Conservation (phyloP, 2,113 vertebrate species). For the Poeciliopsis turrubarensis region DNA sequence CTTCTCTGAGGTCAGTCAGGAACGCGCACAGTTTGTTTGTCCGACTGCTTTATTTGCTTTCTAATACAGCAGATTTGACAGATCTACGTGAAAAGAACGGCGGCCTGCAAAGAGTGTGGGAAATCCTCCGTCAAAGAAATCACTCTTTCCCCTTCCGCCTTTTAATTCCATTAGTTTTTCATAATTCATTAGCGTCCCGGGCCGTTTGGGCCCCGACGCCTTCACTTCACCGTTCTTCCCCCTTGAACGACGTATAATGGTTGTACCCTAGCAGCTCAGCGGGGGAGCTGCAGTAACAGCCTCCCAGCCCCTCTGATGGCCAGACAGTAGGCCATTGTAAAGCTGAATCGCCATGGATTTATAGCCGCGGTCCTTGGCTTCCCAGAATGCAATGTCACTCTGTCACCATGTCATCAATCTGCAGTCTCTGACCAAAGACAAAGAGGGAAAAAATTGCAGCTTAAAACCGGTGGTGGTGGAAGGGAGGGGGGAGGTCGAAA, state of each 20-base stretch:
- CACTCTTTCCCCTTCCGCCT: conserved; percentile 24
- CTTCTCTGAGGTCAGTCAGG: conserved; percentile 64
- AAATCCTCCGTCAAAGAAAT: conserved; percentile 54
- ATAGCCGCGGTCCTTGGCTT: conserved; percentile 63
- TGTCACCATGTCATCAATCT: conserved; percentile 72
- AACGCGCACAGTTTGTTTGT: conserved; percentile 72
- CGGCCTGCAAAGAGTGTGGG: conserved; percentile 64
- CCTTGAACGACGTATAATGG: conserved; percentile 33
- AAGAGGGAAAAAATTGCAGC: conserved; percentile 29
- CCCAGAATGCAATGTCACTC: conserved; percentile 78
- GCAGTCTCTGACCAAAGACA: conserved; percentile 53
- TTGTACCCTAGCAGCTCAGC: conserved; percentile 49
- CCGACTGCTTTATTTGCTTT: conserved; percentile 69
- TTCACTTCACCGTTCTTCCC: conserved; percentile 18
- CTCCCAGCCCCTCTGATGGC: conserved; percentile 66
- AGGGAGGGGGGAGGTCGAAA: not conserved
- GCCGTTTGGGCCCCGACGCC: conserved; percentile 35
- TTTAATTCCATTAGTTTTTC: conserved; percentile 55
- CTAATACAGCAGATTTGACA: conserved; percentile 61
- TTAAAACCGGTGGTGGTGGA: conserved; percentile 19
- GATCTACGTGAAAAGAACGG: conserved; percentile 66
- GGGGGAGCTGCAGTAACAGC: conserved; percentile 63
- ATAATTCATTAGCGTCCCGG: conserved; percentile 61
- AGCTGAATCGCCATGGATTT: conserved; percentile 73
- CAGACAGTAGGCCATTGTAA: conserved; percentile 77